phyloP scores from a whole-genome alignment of 2,113 vertebrate species.

The Siniperca knerii region DNA sequence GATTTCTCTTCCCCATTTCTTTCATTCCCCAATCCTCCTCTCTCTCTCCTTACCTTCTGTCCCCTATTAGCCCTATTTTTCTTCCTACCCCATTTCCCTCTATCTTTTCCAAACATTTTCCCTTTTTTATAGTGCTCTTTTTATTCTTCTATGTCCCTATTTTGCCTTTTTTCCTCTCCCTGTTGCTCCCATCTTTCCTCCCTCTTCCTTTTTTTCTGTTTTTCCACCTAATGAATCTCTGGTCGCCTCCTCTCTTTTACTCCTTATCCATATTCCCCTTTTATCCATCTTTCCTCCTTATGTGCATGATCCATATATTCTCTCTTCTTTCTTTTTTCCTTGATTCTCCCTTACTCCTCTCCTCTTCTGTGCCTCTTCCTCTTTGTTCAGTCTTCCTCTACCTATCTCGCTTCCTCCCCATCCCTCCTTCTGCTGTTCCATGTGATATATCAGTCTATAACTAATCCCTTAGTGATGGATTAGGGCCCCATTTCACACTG shows the following conservation, averaged over 20 bases:
- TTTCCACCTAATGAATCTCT: no score
- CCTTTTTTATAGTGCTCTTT: neutral
- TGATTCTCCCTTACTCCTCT: neutral
- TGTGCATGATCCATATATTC: no score
- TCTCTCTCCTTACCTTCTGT: no score
- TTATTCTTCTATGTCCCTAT: neutral
- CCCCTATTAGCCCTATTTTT: neutral
- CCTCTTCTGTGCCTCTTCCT: neutral
- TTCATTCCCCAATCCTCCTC: neutral
- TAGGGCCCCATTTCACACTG: conserved; percentile 41
- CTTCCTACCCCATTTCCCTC: neutral
- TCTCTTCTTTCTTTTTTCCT: neutral
- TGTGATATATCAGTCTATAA: conserved; percentile 37
- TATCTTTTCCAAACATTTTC: neutral
- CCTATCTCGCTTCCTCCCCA: neutral
- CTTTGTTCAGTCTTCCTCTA: neutral
- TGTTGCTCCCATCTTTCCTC: no score
- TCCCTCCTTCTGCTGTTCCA: neutral
- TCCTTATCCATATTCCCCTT: neutral
- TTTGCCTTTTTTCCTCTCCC: neutral
- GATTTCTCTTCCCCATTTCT: neutral
- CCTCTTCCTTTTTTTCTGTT: no score
- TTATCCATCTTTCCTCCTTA: neutral
- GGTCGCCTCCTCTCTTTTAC: neutral
- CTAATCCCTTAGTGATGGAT: conserved; percentile 63